phyloP scores from a whole-genome alignment of 2,797 vertebrate species.

The Pseudotriccus pelzelni region DNA sequence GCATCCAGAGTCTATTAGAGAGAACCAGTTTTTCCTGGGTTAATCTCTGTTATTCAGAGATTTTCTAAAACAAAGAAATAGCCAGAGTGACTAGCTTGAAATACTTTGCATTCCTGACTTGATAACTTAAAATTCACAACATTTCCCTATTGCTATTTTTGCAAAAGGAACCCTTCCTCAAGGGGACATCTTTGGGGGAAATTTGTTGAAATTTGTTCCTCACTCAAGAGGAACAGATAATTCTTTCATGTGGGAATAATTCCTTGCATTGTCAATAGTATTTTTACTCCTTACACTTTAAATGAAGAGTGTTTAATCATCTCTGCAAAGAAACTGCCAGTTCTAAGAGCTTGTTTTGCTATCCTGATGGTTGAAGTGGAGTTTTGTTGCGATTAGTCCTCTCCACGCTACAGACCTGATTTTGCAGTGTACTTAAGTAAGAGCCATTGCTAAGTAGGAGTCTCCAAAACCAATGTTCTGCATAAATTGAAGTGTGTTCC shows the following conservation, averaged over 20 bases:
- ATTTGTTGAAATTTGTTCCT: not conserved
- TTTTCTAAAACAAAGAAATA: not conserved
- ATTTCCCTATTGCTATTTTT: not conserved
- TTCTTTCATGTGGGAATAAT: not conserved
- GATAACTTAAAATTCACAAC: not conserved
- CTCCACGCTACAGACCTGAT: not conserved
- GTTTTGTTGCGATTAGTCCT: not conserved
- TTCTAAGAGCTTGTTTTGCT: not conserved
- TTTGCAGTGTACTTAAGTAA: not conserved
- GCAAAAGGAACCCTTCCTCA: accelerated
- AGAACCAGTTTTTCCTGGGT: not conserved
- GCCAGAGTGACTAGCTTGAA: not conserved
- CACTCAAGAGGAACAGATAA: not conserved
- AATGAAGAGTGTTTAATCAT: not conserved
- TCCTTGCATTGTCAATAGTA: not conserved
- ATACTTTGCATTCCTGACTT: not conserved
- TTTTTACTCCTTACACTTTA: not conserved
- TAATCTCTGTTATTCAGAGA: not conserved
- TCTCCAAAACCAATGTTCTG: not conserved
- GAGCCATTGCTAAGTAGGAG: not conserved
- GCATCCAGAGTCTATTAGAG: not conserved
- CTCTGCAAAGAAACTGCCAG: not conserved
- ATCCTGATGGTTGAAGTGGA: not conserved
- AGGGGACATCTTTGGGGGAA: not conserved
- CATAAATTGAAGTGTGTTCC: not conserved